Evolutionary conservation across 1,140 invertebrate genomes (phyloP).

Genomic region (Bradysia coprophila): DNA sequence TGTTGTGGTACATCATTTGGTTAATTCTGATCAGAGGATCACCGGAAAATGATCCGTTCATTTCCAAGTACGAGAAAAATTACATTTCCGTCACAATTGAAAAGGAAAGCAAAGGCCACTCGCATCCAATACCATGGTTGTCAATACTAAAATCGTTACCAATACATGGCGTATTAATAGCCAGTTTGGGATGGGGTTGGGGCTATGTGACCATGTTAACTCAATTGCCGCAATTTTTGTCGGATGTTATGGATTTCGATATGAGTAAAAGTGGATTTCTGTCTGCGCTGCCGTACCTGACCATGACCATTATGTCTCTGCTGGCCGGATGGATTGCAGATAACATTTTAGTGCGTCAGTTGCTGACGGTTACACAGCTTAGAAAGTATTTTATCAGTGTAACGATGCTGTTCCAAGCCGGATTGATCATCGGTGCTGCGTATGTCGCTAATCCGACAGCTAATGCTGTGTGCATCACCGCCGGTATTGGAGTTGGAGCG

Average conservation of each 20-base stretch:
- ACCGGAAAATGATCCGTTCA: constrained; percentile 52
- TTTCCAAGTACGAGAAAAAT: constrained; percentile 38
- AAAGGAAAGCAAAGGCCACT: background rate
- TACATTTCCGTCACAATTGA: constrained; percentile 30
- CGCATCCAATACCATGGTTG: constrained; percentile 31
- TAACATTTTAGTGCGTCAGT: constrained; percentile 28
- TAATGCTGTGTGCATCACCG: constrained; percentile 48
- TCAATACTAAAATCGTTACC: constrained; percentile 38
- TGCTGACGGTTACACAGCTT: constrained; percentile 30
- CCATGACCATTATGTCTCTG: constrained; percentile 41
- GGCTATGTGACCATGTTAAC: constrained; percentile 49
- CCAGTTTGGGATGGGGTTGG: constrained; percentile 44
- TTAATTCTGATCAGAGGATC: constrained; percentile 45
- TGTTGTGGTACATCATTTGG: constrained; percentile 50
- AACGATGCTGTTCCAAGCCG: constrained; percentile 46
- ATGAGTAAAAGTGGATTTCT: constrained; percentile 50
- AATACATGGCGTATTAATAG: constrained; percentile 40
- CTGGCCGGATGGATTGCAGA: constrained; percentile 34
- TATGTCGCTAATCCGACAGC: constrained; percentile 35
- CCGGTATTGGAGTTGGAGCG: constrained; percentile 64
- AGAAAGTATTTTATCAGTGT: constrained; percentile 47
- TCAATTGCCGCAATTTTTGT: constrained; percentile 51
- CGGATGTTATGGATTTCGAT: constrained; percentile 39
- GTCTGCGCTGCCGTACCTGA: constrained; percentile 58
- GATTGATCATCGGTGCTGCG: constrained; percentile 58